phyloP scores from a whole-genome alignment of 2,888 invertebrate genomes.

The Phrixothrix hirtus region DNA sequence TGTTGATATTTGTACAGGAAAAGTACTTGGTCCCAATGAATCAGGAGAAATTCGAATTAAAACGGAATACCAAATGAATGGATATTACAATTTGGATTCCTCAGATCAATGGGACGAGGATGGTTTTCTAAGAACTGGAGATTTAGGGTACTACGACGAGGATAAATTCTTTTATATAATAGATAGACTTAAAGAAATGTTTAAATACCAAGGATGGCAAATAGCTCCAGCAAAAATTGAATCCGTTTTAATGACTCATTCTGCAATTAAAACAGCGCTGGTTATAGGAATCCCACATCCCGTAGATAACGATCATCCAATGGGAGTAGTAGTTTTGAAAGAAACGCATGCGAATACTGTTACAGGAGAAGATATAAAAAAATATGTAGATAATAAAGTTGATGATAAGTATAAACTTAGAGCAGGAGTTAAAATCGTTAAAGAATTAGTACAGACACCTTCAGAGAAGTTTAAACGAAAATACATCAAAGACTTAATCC shows the following conservation, averaged over 20 bases:
- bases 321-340: slow-evolving; percentile 61
- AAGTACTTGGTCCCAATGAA: slow-evolving; percentile 55
- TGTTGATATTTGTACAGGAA: slow-evolving; percentile 55
- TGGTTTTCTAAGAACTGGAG: slow-evolving; percentile 61
- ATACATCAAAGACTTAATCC: slow-evolving; percentile 5
- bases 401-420: slow-evolving; percentile 44
- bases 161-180: slow-evolving; percentile 57
- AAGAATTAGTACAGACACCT: slow-evolving; percentile 40
- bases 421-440: slow-evolving; percentile 45
- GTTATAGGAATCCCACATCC: slow-evolving; percentile 76
- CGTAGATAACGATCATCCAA: slow-evolving; percentile 72
- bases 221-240: slow-evolving; percentile 82
- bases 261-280: slow-evolving; percentile 74
- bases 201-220: slow-evolving; percentile 50
- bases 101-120: slow-evolving; percentile 53
- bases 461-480: slow-evolving; percentile 44
- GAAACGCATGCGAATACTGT: slow-evolving; percentile 10
- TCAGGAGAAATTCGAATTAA: slow-evolving; percentile 60
- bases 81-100: slow-evolving; percentile 57
- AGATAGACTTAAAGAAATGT: slow-evolving; percentile 59
- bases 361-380: slow-evolving; percentile 38
- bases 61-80: slow-evolving; percentile 48
- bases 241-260: slow-evolving; percentile 67
- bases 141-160: slow-evolving; percentile 59
- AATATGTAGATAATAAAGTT: slow-evolving; percentile 40